phyloP scores from a whole-genome alignment of 2,113 vertebrate genomes.

The Baryphthengus martii region DNA sequence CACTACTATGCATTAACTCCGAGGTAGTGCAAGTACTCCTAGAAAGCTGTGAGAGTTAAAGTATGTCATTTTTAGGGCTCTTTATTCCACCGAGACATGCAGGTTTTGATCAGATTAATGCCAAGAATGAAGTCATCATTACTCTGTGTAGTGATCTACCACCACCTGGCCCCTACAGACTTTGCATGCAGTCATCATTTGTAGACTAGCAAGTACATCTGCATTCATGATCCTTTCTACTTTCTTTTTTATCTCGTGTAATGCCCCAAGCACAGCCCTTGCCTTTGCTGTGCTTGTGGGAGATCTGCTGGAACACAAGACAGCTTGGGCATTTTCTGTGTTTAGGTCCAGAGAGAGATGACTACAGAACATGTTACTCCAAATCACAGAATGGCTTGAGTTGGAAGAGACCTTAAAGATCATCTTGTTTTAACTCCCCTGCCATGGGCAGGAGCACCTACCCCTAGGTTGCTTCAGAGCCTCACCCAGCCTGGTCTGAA shows the following conservation, averaged over 20 bases:
- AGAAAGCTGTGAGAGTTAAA: background rate
- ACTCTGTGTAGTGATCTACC: background rate
- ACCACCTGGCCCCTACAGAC: background rate
- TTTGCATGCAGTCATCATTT: background rate
- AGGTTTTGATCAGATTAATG: background rate
- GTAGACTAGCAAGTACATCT: background rate
- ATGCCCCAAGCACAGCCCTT: background rate
- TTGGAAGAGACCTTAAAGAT: too few species aligned
- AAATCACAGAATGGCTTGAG: too few species aligned
- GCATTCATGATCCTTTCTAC: background rate
- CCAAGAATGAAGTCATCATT: background rate
- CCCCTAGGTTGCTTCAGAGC: too few species aligned
- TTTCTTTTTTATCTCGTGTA: background rate
- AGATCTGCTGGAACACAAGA: background rate
- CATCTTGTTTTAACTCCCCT: too few species aligned
- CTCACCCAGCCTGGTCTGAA: too few species aligned
- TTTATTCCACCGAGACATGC: rapidly evolving
- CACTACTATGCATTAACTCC: background rate
- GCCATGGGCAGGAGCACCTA: too few species aligned
- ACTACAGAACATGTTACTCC: background rate
- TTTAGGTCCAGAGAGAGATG: background rate
- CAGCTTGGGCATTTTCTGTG: background rate
- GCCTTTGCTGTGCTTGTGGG: background rate
- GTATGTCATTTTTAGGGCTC: background rate
- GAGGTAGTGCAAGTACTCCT: background rate